These are phyloP conservation scores for Drosophila leonis DNA, from an alignment of 2,888 invertebrate genomes.

Conservation along the genomic window DNA sequence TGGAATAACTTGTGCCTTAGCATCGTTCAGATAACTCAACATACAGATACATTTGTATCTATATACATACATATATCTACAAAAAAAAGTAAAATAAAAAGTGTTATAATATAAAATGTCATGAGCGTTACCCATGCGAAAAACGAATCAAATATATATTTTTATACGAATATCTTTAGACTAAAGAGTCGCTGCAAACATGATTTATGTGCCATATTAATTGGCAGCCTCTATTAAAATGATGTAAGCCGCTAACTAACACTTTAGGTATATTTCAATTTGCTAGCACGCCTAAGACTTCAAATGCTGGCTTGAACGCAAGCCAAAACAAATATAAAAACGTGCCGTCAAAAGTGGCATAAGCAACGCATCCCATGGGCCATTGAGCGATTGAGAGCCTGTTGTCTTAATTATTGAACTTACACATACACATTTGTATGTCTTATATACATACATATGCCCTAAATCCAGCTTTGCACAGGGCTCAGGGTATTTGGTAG, in stretches of 20 bases:
- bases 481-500: background rate
- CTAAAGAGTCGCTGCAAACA: background rate
- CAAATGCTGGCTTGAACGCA: background rate
- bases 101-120: background rate
- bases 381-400: too few relatives aligned
- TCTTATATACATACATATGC: too few relatives aligned
- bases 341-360: too few relatives aligned
- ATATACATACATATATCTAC: background rate
- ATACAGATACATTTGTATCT: conserved; percentile 3
- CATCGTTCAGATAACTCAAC: conserved; percentile 31
- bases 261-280: background rate
- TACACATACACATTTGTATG: background rate
- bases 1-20: conserved; percentile 32
- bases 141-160: background rate
- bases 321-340: background rate
- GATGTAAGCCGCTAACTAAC: background rate
- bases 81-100: background rate
- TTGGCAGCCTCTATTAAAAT: background rate
- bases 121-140: conserved; percentile 4
- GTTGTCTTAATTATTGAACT: too few relatives aligned
- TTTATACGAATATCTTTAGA: background rate
- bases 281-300: background rate
- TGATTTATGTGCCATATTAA: background rate
- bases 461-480: background rate
- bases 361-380: too few relatives aligned